Evolutionary conservation across 2,113 vertebrate species (phyloP), one percentile per base, ranked within the genome.

Genomic region (Rhea americana): DNA sequence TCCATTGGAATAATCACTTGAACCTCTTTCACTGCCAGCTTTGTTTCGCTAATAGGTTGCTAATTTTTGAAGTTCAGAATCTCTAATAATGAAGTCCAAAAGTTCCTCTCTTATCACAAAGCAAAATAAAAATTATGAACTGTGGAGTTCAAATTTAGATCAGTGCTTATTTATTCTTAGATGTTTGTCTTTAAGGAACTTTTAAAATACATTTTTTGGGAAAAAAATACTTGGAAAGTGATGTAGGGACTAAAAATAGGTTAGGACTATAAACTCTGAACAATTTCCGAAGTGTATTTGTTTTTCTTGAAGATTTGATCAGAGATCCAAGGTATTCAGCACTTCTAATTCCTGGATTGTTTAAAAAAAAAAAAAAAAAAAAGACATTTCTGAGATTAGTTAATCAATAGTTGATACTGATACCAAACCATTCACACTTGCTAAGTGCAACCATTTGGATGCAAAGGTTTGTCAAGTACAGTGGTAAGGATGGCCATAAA

Each of bases 141-240:
- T 86, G 92, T 12, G 79, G 35, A 48, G 24, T 17, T 18, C 37
- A 53, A 67, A 16, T 82, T 79, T 35, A 61, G 35, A 71, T 72
- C 70, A n/a, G 32, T 79, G 51, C 9, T 24, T 61, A 37, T 37
- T 41, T 20, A 39, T 67, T 43, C 37, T 70, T 59, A 28, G 3
- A 6, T 32, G n/a, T 13, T 22, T 61, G 51, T 35, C 35, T 41
- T 70, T 28, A 39, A 76, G 26, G 6, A 47, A 26, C 32, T 72
- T 87, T 28, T 68, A 53, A 81, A 75, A 68, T 3, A 8, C 10
- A 17, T 79, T 63, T 50, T 61, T 76, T 53, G 11, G 41, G 43
- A 14, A 45, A 45, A 10, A 62, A 39, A 2, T 45, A 19, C 68
- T 17, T 83, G 5, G 3, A 35, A 89, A 72, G 17, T 0, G 0